Conservation (phyloP, 30 jellyfish, hydroid and myxozoan genomes). For the Turritopsis dohrnii region DNA sequence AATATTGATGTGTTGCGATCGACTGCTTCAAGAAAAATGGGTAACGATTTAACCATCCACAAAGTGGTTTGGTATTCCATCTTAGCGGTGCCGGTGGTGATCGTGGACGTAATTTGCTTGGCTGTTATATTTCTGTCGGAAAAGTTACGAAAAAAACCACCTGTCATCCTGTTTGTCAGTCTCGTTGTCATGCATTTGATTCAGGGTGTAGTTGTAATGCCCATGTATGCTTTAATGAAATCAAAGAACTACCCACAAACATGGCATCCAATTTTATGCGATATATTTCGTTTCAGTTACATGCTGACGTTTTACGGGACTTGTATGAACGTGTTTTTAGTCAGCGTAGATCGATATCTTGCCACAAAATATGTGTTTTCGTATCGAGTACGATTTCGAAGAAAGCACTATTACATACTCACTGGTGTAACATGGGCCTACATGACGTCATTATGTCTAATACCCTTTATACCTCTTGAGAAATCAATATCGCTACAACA, state of each 20-base stretch:
- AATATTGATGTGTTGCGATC: too few relatives aligned
- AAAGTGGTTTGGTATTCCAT: slow-evolving; percentile 12
- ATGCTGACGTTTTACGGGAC: slow-evolving; percentile 40
- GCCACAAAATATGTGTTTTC: slow-evolving; percentile 17
- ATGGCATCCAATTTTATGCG: slow-evolving; percentile 25
- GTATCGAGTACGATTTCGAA: neutral
- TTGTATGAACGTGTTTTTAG: slow-evolving; percentile 25
- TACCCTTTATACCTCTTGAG: slow-evolving; percentile 33
- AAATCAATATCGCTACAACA: neutral
- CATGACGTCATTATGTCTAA: slow-evolving; percentile 2
- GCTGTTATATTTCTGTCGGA: slow-evolving; percentile 9
- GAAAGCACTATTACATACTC: neutral
- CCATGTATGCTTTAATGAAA: slow-evolving; percentile 21
- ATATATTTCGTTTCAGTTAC: slow-evolving; percentile 31
- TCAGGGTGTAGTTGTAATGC: slow-evolving; percentile 41
- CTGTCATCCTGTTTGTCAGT: slow-evolving; percentile 6
- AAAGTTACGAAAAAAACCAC: slow-evolving; percentile 20
- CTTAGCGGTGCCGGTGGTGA: neutral
- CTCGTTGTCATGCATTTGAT: slow-evolving; percentile 29
- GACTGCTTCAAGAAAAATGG: neutral
- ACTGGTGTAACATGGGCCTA: slow-evolving; percentile 28
- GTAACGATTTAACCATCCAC: neutral
- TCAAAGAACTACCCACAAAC: neutral
- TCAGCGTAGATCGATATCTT: slow-evolving; percentile 32
- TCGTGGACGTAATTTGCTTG: slow-evolving; percentile 9